A percentile compares a stretch with the other conserved stretches of the same genome.
Conservation (phyloP, 1,140 invertebrate genomes). For the Drosophila busckii region DNA sequence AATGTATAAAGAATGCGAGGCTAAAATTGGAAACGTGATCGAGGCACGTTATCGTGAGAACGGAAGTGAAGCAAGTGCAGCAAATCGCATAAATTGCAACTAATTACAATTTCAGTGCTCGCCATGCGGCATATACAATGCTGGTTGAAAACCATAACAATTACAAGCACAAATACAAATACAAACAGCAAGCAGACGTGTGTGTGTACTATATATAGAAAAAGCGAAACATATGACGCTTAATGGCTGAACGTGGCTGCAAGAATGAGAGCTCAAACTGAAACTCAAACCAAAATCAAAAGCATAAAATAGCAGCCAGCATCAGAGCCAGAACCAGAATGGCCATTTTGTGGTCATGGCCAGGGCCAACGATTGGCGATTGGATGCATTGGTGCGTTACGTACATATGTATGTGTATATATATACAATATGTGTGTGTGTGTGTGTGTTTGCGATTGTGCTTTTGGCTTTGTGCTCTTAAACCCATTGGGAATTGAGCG, state of each 20-base stretch:
- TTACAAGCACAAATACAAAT: conserved; percentile 60
- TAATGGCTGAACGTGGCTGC: conserved; percentile 47
- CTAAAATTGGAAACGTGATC: conserved; percentile 46
- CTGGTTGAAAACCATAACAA: conserved; percentile 62
- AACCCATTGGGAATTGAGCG: conserved; percentile 49
- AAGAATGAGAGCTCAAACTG: no score
- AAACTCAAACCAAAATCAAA: no score
- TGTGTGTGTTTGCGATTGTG: conserved; percentile 40
- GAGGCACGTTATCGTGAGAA: conserved; percentile 41
- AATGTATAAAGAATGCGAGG: conserved; percentile 50
- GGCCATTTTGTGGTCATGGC: conserved; percentile 45
- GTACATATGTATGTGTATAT: conserved; percentile 20
- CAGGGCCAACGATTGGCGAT: conserved; percentile 22
- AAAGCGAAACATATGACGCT: conserved; percentile 48
- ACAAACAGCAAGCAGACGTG: conserved; percentile 6
- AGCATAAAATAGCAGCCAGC: no score
- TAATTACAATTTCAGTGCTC: conserved; percentile 74
- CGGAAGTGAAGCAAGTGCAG: conserved; percentile 38
- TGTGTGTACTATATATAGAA: conserved; percentile 1
- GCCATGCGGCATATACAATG: conserved; percentile 35
- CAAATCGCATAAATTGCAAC: conserved; percentile 66
- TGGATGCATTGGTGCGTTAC: conserved; percentile 15
- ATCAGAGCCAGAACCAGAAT: conserved; percentile 3
- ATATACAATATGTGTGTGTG: not conserved
- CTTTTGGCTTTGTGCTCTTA: conserved; percentile 68